Conservation (phyloP, 2,797 vertebrate genomes). For the Psittacula derbiana region DNA sequence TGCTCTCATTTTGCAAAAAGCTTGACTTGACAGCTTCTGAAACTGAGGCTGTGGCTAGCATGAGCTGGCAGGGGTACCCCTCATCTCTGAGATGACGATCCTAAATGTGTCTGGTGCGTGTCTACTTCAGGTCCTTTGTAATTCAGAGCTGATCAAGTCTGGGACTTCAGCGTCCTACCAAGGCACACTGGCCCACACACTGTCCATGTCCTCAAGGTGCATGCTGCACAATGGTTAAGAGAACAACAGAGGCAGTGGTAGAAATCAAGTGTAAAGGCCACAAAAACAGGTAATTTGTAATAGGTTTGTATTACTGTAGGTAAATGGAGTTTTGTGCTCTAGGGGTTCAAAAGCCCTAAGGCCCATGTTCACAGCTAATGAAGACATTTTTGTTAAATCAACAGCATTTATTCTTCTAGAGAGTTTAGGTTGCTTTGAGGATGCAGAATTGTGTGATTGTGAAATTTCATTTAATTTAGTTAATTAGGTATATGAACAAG, state of each 20-base stretch:
- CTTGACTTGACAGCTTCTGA: background rate
- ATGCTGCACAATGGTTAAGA: rapidly evolving
- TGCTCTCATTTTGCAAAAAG: background rate
- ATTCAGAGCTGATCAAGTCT: background rate
- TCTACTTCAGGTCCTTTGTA: background rate
- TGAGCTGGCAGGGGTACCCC: background rate
- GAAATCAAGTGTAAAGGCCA: background rate
- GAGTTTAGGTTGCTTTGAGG: background rate
- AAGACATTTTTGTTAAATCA: background rate
- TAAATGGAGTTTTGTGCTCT: background rate
- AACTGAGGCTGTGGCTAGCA: background rate
- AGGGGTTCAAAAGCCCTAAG: background rate
- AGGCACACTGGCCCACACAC: rapidly evolving
- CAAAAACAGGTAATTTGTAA: background rate
- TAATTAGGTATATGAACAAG: background rate
- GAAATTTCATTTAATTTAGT: background rate
- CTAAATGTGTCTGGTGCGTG: background rate
- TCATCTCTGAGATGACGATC: background rate
- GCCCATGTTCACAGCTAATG: background rate
- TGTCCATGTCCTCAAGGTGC: rapidly evolving
- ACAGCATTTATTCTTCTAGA: background rate
- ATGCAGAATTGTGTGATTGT: background rate
- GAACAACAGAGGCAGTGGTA: background rate
- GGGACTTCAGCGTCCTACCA: background rate
- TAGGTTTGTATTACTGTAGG: background rate